phyloP scores from a whole-genome alignment of 2,113 vertebrate species.

The Daubentonia madagascariensis region DNA sequence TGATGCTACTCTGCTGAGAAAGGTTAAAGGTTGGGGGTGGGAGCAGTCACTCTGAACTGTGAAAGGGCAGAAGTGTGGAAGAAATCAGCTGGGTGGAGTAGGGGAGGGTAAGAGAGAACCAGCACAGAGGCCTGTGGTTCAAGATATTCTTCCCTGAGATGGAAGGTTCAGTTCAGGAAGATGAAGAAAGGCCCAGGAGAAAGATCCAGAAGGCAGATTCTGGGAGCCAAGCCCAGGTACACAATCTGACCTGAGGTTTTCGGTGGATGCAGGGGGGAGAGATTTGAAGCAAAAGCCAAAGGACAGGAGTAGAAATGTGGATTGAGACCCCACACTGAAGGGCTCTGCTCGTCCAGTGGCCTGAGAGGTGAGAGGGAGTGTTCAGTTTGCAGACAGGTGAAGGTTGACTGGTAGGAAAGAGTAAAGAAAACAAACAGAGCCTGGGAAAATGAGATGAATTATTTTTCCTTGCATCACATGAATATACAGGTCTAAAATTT shows the following conservation, averaged over 20 bases:
- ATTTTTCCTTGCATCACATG: not conserved
- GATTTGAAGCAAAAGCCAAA: not conserved
- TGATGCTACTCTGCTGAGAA: too few relatives aligned
- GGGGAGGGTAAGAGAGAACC: not conserved
- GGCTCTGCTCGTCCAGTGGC: too few relatives aligned
- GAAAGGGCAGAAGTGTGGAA: not conserved
- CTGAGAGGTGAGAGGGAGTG: not conserved
- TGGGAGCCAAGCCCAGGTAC: not conserved
- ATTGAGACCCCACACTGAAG: not conserved
- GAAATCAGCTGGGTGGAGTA: too few relatives aligned
- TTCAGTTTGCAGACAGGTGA: not conserved
- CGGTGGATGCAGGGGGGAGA: not conserved
- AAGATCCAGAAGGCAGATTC: not conserved
- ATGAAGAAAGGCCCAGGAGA: not conserved
- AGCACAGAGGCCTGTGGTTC: not conserved
- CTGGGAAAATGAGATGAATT: not conserved
- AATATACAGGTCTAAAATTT: not conserved
- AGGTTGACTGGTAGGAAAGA: not conserved
- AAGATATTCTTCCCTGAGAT: not conserved
- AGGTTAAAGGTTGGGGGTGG: accelerated
- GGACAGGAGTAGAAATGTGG: not conserved
- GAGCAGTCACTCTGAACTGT: accelerated
- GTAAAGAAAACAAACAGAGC: not conserved
- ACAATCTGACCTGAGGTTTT: not conserved
- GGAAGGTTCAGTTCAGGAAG: not conserved